Conservation (phyloP, 2,113 vertebrate genomes). For the Cynoglossus semilaevis region DNA sequence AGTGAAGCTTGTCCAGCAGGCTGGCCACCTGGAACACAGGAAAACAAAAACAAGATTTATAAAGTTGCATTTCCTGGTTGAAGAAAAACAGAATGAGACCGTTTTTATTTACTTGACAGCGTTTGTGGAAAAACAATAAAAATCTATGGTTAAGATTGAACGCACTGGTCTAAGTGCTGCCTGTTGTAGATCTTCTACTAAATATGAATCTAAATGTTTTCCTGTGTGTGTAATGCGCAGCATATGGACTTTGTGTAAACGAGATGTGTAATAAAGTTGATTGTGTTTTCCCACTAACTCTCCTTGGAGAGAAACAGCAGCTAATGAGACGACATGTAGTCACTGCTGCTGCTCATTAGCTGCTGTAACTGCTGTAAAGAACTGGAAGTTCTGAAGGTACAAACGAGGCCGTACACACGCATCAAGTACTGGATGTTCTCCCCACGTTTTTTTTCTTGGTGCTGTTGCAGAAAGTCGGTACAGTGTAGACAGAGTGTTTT, state of each 20-base stretch:
- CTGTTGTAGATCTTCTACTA: not conserved
- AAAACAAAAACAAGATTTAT: not conserved
- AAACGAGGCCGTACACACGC: not conserved
- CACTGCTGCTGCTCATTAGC: conserved; percentile 15
- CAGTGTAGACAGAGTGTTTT: no score
- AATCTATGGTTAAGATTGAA: no score
- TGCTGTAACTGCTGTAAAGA: not conserved
- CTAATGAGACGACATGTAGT: conserved; percentile 24
- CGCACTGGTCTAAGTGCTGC: no score
- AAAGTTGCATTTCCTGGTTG: no score
- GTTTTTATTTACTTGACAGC: no score
- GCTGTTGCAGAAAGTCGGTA: no score
- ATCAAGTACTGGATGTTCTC: not conserved
- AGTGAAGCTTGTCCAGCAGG: conserved; percentile 96
- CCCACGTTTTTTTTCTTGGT: not conserved
- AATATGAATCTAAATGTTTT: conserved; percentile 3
- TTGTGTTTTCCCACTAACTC: conserved; percentile 8
- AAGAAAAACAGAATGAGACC: no score
- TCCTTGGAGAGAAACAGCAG: not conserved
- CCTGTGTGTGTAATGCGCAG: not conserved
- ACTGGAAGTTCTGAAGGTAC: conserved; percentile 11
- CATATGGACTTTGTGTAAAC: not conserved
- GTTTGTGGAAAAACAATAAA: no score
- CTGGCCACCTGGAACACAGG: conserved; percentile 84
- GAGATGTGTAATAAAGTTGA: not conserved